phyloP scores from a whole-genome alignment of 2,113 vertebrate genomes.

The Platycercus adscitus region DNA sequence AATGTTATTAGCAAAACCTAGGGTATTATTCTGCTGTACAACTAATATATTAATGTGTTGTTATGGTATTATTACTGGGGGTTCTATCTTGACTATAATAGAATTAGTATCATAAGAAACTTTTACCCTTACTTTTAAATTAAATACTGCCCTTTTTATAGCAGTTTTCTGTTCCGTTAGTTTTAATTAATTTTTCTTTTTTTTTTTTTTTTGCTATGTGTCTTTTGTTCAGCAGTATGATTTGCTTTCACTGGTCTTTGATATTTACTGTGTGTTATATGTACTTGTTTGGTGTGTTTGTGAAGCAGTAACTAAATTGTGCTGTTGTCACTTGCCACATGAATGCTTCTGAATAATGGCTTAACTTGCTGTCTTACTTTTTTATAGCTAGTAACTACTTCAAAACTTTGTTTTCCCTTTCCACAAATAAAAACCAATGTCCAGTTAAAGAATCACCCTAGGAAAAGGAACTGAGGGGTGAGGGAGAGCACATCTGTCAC shows the following conservation, averaged over 20 bases:
- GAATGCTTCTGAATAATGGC: neutral
- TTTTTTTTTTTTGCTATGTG: neutral
- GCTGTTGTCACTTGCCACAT: neutral
- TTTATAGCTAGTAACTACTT: neutral
- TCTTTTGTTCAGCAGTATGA: neutral
- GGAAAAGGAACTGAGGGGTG: neutral
- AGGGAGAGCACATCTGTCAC: accelerated
- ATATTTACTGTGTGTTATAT: neutral
- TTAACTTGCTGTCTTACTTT: neutral
- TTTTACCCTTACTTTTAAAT: neutral
- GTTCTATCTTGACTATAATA: neutral
- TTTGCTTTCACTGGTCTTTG: neutral
- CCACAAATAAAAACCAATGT: neutral
- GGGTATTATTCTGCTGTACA: neutral
- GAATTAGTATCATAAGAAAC: neutral
- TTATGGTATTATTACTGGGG: neutral
- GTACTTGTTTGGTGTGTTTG: neutral
- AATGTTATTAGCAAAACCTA: neutral
- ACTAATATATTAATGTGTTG: neutral
- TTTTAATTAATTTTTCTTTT: neutral
- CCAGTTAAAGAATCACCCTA: neutral
- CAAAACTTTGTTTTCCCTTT: neutral
- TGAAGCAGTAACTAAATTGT: neutral
- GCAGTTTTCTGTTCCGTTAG: neutral
- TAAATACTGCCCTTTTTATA: neutral